Percentiles rank a stretch among this genome's conserved stretches.
These are phyloP conservation scores for Cryptomyrus ogoouensis DNA, from an alignment of 2,113 vertebrate species.

Conservation along the genomic window DNA sequence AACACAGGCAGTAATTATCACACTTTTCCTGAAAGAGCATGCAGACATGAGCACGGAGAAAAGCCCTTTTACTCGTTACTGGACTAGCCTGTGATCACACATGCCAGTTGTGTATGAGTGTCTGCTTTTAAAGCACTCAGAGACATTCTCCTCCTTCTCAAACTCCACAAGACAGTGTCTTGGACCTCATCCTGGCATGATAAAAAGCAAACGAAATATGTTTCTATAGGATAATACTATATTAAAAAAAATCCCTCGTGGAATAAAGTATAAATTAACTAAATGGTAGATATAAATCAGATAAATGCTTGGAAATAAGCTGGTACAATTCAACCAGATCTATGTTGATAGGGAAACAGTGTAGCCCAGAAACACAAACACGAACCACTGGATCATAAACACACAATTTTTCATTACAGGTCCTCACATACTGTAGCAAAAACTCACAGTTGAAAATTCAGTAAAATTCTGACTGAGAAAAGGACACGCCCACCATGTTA, in stretches of 20 bases:
- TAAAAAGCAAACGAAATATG: background rate
- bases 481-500: background rate
- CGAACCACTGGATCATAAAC: background rate
- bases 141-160: background rate
- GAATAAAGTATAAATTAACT: background rate
- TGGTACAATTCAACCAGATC: background rate
- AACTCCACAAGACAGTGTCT: background rate
- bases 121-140: background rate
- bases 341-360: background rate
- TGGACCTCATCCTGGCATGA: background rate
- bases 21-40: background rate
- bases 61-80: background rate
- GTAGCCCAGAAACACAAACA: background rate
- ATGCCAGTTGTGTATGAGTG: background rate
- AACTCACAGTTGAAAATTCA: background rate
- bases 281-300: background rate
- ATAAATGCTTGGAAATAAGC: background rate
- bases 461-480: background rate
- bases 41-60: background rate
- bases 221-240: background rate
- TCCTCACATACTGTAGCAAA: background rate
- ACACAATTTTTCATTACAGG: background rate
- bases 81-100: background rate
- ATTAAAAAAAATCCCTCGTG: background rate
- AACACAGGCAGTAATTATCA: constrained; percentile 4